Evolutionary conservation across 2,113 vertebrate species (phyloP).

Genomic region (Tyrannus savana): DNA sequence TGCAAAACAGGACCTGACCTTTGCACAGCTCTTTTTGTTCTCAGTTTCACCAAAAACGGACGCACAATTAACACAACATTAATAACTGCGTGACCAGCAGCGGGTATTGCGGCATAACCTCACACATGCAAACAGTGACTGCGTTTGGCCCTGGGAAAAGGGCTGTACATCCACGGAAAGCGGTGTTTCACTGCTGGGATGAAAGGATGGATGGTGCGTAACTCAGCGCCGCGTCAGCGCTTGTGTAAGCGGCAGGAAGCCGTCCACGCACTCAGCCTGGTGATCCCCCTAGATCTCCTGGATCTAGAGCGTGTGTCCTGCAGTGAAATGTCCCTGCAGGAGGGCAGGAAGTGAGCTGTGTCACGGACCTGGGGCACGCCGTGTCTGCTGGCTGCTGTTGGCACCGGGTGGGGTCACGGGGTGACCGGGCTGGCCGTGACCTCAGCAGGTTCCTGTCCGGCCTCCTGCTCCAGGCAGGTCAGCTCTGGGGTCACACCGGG

Average conservation of each 20-base stretch:
- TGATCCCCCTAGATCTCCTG: neutral
- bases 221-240: neutral
- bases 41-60: neutral
- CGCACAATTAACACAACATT: neutral
- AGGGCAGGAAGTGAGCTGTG: neutral
- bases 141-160: neutral
- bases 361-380: neutral
- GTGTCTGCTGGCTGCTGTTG: neutral
- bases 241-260: slow-evolving; percentile 42
- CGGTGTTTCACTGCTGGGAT: neutral
- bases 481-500: neutral
- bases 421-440: neutral
- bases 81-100: neutral
- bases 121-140: neutral
- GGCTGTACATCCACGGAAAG: neutral
- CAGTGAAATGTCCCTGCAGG: neutral
- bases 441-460: neutral
- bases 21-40: neutral
- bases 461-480: neutral
- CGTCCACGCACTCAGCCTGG: neutral
- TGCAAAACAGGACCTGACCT: neutral
- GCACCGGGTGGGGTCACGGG: neutral
- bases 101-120: neutral
- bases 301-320: neutral
- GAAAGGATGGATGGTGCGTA: neutral